Evolutionary conservation across 2,113 vertebrate genomes (phyloP), one percentile per base, ranked within the genome.

Genomic region (Odocoileus virginianus): DNA sequence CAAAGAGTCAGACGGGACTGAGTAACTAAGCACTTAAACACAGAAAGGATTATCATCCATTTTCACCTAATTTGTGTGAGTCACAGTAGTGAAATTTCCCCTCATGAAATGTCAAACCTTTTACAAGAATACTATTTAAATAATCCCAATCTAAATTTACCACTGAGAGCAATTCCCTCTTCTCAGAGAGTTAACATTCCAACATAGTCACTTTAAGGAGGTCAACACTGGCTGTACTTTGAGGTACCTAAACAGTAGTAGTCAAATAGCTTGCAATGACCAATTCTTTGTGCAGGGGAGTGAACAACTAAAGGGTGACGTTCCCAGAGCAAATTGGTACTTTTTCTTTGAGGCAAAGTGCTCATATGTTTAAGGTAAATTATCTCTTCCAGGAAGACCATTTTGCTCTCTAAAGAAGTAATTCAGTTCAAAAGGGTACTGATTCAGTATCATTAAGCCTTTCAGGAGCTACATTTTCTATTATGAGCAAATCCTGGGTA

Each of bases 361-460:
- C 76, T 94, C 45, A 52, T 94, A 88, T 54, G 58, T 93, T 98
- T 86, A 91, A 97, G 40, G 91, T 94, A 98, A 97, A 97, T 97
- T 96, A 85, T 58, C 33, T 97, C 67, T 97, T 98, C 88, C 91
- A 92, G 88, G 95, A 97, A 98, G 95, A 95, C 88, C 83, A 94
- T 97, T 97, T 97, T 94, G n/a, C 79, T 96, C 83, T 94, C 86
- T 91, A 40, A 98, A 97, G 88, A 91, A 97, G 78, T 97, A 94
- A 97, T 97, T 98, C 96, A 91, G 93, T 96, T 94, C 91, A 93
- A 97, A 97, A 97, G 91, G 83, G 60, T 95, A 96, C 67, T 83
- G 87, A 98, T 97, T 97, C 96, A 95, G 67, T 94, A 74, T 94
- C 60, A 97, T 97, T 97, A 98, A 97, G 52, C 76, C 50, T 97